Percentiles rank a stretch among this genome's conserved stretches.
Evolutionary conservation across 2,113 vertebrate genomes (phyloP).

Genomic region (Triplophysa tibetana): DNA sequence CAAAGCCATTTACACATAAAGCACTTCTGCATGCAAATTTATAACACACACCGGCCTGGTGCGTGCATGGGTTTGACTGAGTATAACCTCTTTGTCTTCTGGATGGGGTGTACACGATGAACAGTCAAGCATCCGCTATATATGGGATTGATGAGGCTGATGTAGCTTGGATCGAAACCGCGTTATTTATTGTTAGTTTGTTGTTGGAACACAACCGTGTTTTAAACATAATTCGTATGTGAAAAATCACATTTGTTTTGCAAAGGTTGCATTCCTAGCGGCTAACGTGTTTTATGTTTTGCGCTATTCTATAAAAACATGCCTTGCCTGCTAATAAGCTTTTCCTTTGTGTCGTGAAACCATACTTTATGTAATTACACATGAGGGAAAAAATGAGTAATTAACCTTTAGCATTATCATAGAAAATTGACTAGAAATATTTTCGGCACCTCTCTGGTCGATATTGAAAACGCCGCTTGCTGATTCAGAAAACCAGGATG

Average conservation of each 20-base stretch:
- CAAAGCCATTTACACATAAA: slow-evolving; percentile 61
- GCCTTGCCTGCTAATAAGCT: slow-evolving; percentile 16
- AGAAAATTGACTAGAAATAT: slow-evolving; percentile 15
- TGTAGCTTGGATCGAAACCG: slow-evolving; percentile 6
- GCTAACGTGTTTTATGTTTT: neutral
- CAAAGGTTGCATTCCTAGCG: neutral
- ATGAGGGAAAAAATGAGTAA: neutral
- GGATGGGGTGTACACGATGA: slow-evolving; percentile 3
- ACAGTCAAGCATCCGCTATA: slow-evolving; percentile 24
- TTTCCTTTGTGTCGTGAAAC: slow-evolving; percentile 28
- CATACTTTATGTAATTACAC: neutral
- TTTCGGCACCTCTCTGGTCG: slow-evolving; percentile 4
- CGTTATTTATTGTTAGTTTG: slow-evolving; percentile 13
- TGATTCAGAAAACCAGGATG: neutral
- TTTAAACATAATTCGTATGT: neutral
- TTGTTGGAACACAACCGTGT: neutral
- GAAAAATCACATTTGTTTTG: neutral
- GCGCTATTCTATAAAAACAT: slow-evolving; percentile 18
- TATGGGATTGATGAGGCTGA: slow-evolving; percentile 17
- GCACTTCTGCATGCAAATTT: slow-evolving; percentile 43
- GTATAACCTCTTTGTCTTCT: slow-evolving; percentile 40
- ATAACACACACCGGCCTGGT: slow-evolving; percentile 35
- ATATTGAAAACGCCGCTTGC: slow-evolving; percentile 3
- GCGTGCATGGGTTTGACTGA: slow-evolving; percentile 46
- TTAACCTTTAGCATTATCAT: slow-evolving; percentile 20